phyloP scores from a whole-genome alignment of 2,797 vertebrate genomes.

The Sebastes reedi region DNA sequence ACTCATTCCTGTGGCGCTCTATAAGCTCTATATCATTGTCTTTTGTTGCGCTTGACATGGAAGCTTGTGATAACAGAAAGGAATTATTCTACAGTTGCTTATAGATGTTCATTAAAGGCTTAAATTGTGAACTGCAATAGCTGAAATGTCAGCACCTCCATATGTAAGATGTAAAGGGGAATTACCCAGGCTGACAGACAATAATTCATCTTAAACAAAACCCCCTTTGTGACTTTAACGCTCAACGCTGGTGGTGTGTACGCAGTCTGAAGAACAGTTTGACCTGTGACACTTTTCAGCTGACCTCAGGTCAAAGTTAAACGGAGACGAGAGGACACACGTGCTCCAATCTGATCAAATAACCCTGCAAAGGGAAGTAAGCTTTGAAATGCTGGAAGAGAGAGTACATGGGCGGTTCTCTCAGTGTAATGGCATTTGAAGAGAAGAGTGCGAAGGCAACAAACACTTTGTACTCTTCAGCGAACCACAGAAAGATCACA shows the following conservation, averaged over 20 bases:
- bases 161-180: not conserved
- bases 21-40: not conserved
- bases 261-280: not conserved
- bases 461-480: slow-evolving; percentile 57
- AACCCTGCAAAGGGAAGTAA: not conserved
- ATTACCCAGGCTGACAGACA: not conserved
- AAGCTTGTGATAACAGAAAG: slow-evolving; percentile 8
- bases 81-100: not conserved
- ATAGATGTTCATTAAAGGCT: not conserved
- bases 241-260: not conserved
- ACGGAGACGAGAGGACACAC: slow-evolving; percentile 1
- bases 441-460: slow-evolving; percentile 35
- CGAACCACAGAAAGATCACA: slow-evolving; percentile 64
- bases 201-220: not conserved
- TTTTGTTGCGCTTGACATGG: not conserved
- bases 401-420: not conserved
- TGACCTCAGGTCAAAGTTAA: slow-evolving; percentile 14
- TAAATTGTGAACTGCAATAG: not conserved
- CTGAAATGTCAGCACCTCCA: not conserved
- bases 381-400: not conserved
- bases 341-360: slow-evolving; percentile 19
- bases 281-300: slow-evolving; percentile 7
- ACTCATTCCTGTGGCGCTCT: too few relatives aligned
- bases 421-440: slow-evolving; percentile 11
- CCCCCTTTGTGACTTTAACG: not conserved